These are phyloP conservation scores for Baryphthengus martii DNA, from an alignment of 2,113 vertebrate species.

Conservation along the genomic window DNA sequence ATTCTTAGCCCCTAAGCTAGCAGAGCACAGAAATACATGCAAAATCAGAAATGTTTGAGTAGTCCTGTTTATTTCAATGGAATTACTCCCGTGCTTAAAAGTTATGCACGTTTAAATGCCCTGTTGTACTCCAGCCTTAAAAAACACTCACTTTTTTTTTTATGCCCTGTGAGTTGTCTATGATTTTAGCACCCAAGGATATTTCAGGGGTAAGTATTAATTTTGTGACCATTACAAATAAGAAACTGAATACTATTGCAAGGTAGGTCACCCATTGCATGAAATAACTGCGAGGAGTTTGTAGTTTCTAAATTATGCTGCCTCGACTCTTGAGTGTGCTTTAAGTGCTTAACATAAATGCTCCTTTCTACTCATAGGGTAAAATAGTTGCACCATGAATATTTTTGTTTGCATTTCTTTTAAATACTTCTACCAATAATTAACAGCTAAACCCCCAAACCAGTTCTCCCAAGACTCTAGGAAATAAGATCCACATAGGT, in stretches of 20 bases:
- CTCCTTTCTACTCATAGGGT: neutral
- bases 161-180: neutral
- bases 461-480: neutral
- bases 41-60: slow-evolving; percentile 15
- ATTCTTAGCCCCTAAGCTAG: slow-evolving; percentile 49
- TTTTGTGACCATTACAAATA: neutral
- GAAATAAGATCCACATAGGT: neutral
- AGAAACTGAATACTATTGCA: neutral
- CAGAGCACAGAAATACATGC: neutral
- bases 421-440: neutral
- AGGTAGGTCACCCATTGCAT: neutral
- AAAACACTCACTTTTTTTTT: neutral
- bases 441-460: neutral
- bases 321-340: neutral
- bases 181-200: neutral
- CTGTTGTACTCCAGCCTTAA: neutral
- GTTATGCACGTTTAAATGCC: neutral
- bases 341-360: neutral
- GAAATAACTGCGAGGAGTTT: neutral
- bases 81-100: neutral
- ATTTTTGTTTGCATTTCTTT: neutral
- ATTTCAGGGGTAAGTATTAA: neutral
- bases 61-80: slow-evolving; percentile 21
- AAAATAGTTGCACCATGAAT: neutral
- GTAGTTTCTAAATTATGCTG: neutral